Evolutionary conservation across 2,113 vertebrate species (phyloP).

Genomic region (Acanthisitta chloris): DNA sequence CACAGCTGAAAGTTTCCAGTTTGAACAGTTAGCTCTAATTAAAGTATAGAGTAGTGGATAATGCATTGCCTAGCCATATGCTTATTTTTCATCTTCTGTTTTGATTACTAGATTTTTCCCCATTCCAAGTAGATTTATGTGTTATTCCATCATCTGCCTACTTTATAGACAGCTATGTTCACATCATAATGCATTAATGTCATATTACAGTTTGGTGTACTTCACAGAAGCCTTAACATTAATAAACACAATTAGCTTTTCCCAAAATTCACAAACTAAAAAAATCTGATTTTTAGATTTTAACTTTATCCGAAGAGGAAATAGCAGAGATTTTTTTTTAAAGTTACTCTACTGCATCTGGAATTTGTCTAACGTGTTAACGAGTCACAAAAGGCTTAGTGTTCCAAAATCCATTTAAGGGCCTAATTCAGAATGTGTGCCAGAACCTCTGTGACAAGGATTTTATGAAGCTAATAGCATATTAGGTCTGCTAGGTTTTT

Average conservation of each 20-base stretch:
- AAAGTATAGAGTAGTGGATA: not conserved
- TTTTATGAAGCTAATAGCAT: not conserved
- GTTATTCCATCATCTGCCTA: not conserved
- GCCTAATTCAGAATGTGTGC: not conserved
- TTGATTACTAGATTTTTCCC: not conserved
- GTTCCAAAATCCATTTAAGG: not conserved
- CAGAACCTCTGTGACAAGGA: not conserved
- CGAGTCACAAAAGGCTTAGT: not conserved
- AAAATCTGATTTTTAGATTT: not conserved
- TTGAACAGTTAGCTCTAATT: constrained; percentile 8
- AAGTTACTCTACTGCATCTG: not conserved
- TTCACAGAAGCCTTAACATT: not conserved
- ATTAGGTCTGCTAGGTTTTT: not conserved
- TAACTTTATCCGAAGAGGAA: not conserved
- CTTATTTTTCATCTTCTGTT: not conserved
- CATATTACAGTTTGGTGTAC: not conserved
- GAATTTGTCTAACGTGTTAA: not conserved
- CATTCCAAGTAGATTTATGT: not conserved
- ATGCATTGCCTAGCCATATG: not conserved
- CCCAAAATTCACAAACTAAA: not conserved
- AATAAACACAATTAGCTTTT: not conserved
- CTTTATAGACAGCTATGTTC: not conserved
- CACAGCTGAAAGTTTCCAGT: not conserved
- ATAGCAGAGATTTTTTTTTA: not conserved
- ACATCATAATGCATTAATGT: not conserved